phyloP scores from a whole-genome alignment of 2,797 vertebrate species.

The Cyprinodon diabolis region DNA sequence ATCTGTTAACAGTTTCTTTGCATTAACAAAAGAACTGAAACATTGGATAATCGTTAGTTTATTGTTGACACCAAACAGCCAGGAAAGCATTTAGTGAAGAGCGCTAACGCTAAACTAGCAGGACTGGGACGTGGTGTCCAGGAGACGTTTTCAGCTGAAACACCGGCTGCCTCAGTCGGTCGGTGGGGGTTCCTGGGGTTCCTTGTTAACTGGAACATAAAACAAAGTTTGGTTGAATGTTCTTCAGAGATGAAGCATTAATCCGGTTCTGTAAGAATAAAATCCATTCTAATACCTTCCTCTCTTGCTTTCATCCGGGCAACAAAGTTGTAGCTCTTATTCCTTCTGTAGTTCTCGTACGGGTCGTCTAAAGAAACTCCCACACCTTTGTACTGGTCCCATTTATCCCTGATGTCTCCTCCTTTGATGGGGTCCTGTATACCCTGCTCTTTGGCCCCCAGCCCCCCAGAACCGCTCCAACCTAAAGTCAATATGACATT shows the following conservation, averaged over 20 bases:
- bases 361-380: constrained; percentile 95
- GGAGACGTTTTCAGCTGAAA: neutral
- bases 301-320: constrained; percentile 98
- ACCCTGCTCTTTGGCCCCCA: constrained; percentile 96
- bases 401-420: constrained; percentile 94
- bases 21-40: too few relatives aligned
- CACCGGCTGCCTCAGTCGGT: constrained; percentile 68
- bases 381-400: constrained; percentile 99
- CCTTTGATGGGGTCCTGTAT: constrained; percentile 99
- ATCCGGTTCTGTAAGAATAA: neutral
- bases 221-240: neutral
- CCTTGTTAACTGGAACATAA: constrained; percentile 74
- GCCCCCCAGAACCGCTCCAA: constrained; percentile 95
- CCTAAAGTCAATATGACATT: constrained; percentile 70
- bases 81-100: too few relatives aligned
- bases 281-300: constrained; percentile 81
- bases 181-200: constrained; percentile 73
- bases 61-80: too few relatives aligned
- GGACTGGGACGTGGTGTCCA: too few relatives aligned
- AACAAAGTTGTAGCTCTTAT: constrained; percentile 98
- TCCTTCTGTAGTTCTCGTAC: constrained; percentile 96
- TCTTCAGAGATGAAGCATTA: neutral
- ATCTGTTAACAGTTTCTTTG: too few relatives aligned
- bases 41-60: too few relatives aligned
- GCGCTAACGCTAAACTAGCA: too few relatives aligned